Evolutionary conservation across 1,140 invertebrate genomes (phyloP), one percentile per base, ranked within the genome.

Genomic region (Neelides sp.): DNA sequence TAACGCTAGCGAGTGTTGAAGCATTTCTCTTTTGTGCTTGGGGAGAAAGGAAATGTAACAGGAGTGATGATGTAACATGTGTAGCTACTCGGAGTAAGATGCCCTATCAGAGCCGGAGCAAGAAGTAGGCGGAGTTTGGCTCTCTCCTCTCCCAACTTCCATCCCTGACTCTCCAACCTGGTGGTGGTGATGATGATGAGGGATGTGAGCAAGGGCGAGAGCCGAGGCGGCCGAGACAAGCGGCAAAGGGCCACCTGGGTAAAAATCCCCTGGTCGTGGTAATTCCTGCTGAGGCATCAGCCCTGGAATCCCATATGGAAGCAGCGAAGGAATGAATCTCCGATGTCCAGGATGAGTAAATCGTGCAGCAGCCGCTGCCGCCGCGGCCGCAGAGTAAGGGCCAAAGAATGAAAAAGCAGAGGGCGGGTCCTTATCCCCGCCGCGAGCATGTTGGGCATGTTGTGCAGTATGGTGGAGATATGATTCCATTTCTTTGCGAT

Each of bases 41-140:
- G 37, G 37, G 10, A 20, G 10, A 19, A 10, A n/a, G 30, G 30
- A 8, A 32, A 7, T 8, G n/a, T 7, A 32, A 32, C n/a, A 8
- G 7, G 7, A 40, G 37, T 5, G 19, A 7, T 40, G 19, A 15
- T 10, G 12, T 40, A 40, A 15, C 19, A 5, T 8, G 15, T 13
- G 37, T 7, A 40, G 37, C 10, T 15, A 59, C 40, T 59, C 57
- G 12, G 57, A 59, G 26, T 59, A 59, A 34, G 49, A 52, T 17
- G 58, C 58, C 55, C 58, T 61, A 55, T 61, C 58, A 49, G 58
- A 61, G 47, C 58, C 58, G 17, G 58, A 61, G 52, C 58, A 57
- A 17, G 58, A 61, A 48, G 54, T 57, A 23, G 58, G 58, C 34
- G 58, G 58, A 52, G 58, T 61, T 47, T 46, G 50, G 19, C 32